Evolutionary conservation across 64 coral and sea anemone species (phyloP), one percentile per base, ranked within the genome.

Genomic region (Trachythela sp.): DNA sequence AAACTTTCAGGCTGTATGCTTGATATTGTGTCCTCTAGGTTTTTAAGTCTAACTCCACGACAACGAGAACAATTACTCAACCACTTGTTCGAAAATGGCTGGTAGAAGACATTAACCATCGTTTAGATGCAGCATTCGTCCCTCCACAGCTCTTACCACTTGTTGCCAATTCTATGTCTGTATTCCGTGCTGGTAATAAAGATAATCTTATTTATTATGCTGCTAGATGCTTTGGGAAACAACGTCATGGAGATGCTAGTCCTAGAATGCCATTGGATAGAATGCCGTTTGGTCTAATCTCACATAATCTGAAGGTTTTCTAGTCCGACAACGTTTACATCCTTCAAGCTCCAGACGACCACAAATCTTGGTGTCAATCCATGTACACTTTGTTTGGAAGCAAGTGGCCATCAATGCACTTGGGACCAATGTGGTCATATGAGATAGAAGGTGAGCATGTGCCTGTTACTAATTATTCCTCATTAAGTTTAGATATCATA

Each of bases 341-440:
- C 84, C 76, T 91, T 43, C 67, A 86, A 39, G 85, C 86, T 13
- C 75, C 80, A 13, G n/a, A 40, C 36, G 93, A 94, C 84, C 91
- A 94, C 59, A 88, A 85, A 70, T 84, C 70, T 6, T 91, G 86
- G 85, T 59, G 64, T 70, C 52, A 90, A 39, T 84, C 93, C 35
- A 91, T 94, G 92, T 94, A 91, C 75, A 48, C 92, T 24, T 22
- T 38, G 85, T 91, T 91, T 94, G 89, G 89, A 70, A 85, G 48
- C 8, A 56, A 71, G 26, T 94, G 85, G 93, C 84, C 77, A 72
- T 15, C 54, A 48, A 72, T 94, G 35, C 85, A 94, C 30, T 40
- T 85, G 83, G 93, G 89, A 48, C 93, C 85, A 68, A 91, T 94
- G 89, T 91, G 93, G 93, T 94, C 89, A 20, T 91, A 87, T 54